Base-by-base conservation (phyloP, 2,797 vertebrate genomes). In the Pseudomugil gertrudae region DNA sequence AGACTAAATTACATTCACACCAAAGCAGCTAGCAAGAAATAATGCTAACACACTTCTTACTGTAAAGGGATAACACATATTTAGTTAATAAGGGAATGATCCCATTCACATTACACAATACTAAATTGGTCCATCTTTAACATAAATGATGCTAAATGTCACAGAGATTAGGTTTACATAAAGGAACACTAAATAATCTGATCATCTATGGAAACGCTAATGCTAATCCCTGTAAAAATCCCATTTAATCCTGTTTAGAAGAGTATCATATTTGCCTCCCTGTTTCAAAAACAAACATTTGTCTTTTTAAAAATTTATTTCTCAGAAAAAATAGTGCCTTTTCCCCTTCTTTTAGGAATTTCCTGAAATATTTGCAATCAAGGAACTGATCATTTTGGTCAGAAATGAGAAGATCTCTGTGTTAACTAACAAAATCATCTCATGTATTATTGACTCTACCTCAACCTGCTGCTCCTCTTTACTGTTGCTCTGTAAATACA, bases 181-280 rank as follows among this genome's bases (percentile, higher is more conserved):
- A 45, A 62, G 57, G 43, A 52, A 11, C 21, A 48, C 11, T 27
- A 40, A 24, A 13, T 56, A 54, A 79, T 81, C 48, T 27, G 30
- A 53, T 70, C 26, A 63, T 69, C 63, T 63, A 57, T 63, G 57
- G 2, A 60, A 69, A 66, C 54, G 9, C 13, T 29, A 52, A 62
- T 63, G 64, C 56, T 83, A 78, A 89, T 89, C 82, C 72, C 67
- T 76, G 55, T 78, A 19, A 79, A 82, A 80, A 87, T 79, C 80
- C 79, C 30, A 23, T 48, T 15, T 85, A 87, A 90, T 89, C 80
- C 80, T 66, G 9, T 87, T 88, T 69, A 69, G 76, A 63, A 69
- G 47, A 80, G 66, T 55, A 45, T 84, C 10, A 35, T 10, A 10
- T 86, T 84, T 47, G 58, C 43, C 63, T 35, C 26, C 30, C 36